Evolutionary conservation across 2,113 vertebrate genomes (phyloP).

Genomic region (Podiceps cristatus): DNA sequence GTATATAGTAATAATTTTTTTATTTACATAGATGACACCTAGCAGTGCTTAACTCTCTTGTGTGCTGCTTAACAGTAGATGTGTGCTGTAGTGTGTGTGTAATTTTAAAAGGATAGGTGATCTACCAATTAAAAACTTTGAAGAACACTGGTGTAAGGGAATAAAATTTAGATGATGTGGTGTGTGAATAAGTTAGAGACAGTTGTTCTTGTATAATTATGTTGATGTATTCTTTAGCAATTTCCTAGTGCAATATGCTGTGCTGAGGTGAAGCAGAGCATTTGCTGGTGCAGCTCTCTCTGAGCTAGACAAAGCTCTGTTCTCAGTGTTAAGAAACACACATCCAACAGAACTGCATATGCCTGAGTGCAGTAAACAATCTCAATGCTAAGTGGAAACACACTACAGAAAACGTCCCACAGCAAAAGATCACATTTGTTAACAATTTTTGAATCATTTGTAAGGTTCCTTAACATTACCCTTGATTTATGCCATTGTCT

Average conservation of each 20-base stretch:
- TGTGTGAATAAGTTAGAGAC: background rate
- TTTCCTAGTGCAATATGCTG: background rate
- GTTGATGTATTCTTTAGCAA: background rate
- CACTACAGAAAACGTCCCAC: background rate
- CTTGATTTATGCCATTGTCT: conserved; percentile 12
- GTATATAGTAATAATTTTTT: background rate
- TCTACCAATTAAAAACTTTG: background rate
- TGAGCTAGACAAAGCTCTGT: background rate
- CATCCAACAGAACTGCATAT: background rate
- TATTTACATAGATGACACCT: background rate
- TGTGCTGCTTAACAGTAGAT: background rate
- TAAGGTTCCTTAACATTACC: background rate
- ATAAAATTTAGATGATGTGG: background rate
- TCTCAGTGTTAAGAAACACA: background rate
- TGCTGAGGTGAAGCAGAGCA: background rate
- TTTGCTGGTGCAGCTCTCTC: background rate
- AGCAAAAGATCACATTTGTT: background rate
- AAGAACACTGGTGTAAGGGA: background rate
- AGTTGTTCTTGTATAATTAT: background rate
- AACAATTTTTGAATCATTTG: background rate
- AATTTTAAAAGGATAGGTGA: background rate
- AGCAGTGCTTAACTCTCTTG: background rate
- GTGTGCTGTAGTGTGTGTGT: accelerated
- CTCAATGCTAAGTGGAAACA: background rate
- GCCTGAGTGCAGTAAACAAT: background rate